Percentiles rank a stretch among this genome's conserved stretches.
phyloP scores from a whole-genome alignment of 2,113 vertebrate species.

The Chaenogobius annularis region DNA sequence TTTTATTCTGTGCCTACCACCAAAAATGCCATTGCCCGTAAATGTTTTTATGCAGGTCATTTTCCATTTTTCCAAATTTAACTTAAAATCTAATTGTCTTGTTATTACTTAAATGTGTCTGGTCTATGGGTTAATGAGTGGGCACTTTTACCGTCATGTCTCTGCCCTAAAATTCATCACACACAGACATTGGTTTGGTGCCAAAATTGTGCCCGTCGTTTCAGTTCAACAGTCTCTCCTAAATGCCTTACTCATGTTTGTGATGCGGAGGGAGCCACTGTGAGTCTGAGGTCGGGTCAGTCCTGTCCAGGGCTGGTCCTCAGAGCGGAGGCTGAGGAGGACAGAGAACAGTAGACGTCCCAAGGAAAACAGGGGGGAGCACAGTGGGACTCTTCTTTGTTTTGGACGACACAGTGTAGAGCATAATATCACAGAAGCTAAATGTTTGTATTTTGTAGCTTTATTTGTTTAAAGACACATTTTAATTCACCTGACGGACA shows the following conservation, averaged over 20 bases:
- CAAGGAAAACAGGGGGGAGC: conserved; percentile 35
- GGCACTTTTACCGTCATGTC: conserved; percentile 1
- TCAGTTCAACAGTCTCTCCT: conserved; percentile 7
- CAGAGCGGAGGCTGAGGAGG: not conserved
- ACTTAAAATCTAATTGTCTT: not conserved
- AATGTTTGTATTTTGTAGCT: conserved; percentile 31
- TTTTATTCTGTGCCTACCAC: not conserved
- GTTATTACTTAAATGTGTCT: not conserved
- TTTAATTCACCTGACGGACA: not conserved
- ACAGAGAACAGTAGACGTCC: conserved; percentile 21
- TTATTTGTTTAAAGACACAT: not conserved
- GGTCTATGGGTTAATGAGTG: not conserved
- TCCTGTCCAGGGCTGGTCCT: conserved; percentile 28
- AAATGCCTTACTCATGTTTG: conserved; percentile 21
- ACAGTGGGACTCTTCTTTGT: conserved; percentile 12
- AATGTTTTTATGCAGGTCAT: not conserved
- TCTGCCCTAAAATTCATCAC: not conserved
- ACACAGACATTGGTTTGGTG: not conserved
- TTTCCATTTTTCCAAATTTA: conserved; percentile 4
- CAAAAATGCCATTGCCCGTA: not conserved
- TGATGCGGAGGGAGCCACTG: conserved; percentile 35
- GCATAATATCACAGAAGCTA: not conserved
- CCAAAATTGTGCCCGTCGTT: not conserved
- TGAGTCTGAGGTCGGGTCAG: not conserved
- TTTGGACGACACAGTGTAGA: conserved; percentile 38